Conservation (phyloP, 2,888 invertebrate species). For the Bellardia bayeri region DNA sequence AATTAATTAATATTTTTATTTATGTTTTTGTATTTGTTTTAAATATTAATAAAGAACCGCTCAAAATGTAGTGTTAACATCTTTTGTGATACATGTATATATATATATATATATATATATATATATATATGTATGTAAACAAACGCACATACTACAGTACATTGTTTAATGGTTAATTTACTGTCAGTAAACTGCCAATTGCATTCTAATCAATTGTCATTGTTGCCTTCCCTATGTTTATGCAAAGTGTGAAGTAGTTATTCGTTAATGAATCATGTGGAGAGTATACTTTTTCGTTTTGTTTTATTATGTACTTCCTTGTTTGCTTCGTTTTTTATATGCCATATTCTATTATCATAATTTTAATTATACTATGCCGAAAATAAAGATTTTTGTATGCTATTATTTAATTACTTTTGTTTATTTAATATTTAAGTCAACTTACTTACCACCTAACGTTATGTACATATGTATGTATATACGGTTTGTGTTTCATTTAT, state of each 20-base stretch:
- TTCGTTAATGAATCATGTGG: slow-evolving; percentile 46
- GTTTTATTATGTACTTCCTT: slow-evolving; percentile 10
- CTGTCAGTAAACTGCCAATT: slow-evolving; percentile 58
- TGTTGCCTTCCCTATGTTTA: slow-evolving; percentile 24
- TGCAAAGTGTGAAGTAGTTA: background rate
- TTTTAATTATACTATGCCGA: background rate
- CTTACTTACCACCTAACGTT: background rate
- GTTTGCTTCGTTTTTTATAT: background rate
- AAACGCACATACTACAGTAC: background rate
- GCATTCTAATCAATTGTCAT: slow-evolving; percentile 58
- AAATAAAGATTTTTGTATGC: slow-evolving; percentile 2
- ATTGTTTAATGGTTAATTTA: slow-evolving; percentile 59
- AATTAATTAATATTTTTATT: no score
- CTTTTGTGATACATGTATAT: no score
- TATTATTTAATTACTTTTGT: slow-evolving; percentile 12
- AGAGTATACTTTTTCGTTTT: background rate
- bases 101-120: no score
- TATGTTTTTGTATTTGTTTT: no score
- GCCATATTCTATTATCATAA: slow-evolving; percentile 1
- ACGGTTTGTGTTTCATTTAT: background rate
- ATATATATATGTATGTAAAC: background rate
- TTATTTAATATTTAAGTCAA: background rate
- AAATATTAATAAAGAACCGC: no score
- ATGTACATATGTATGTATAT: no score
- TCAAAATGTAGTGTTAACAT: no score